Percentiles rank a stretch among this genome's conserved stretches.
phyloP scores from a whole-genome alignment of 2,113 vertebrate genomes.

The Eurystomus gularis region DNA sequence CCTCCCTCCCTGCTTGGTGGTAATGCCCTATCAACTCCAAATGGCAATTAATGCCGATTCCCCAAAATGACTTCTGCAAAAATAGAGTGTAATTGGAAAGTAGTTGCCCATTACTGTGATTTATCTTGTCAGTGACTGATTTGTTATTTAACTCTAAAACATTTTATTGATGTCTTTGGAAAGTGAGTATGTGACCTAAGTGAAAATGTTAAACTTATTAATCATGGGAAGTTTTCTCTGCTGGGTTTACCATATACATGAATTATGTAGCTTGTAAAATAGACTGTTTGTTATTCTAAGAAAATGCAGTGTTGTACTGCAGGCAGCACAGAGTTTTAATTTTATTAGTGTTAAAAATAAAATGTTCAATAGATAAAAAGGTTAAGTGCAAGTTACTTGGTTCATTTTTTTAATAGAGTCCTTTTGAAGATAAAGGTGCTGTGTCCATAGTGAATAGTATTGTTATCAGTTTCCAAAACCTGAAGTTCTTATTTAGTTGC shows the following conservation, averaged over 20 bases:
- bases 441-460: neutral
- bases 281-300: conserved; percentile 27
- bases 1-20: neutral
- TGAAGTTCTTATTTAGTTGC: neutral
- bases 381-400: conserved; percentile 22
- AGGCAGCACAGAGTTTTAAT: conserved; percentile 5
- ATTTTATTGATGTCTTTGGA: conserved; percentile 53
- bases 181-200: conserved; percentile 44
- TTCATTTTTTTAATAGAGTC: conserved; percentile 11
- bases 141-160: conserved; percentile 56
- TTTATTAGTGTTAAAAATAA: conserved; percentile 39
- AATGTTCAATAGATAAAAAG: conserved; percentile 24
- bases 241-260: conserved; percentile 18
- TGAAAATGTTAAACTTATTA: conserved; percentile 60
- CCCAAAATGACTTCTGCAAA: conserved; percentile 46
- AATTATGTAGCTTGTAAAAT: conserved; percentile 40
- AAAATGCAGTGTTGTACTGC: neutral
- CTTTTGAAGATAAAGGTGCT: neutral
- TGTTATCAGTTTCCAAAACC: neutral
- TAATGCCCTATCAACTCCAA: conserved; percentile 56
- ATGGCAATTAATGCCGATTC: conserved; percentile 38
- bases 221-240: conserved; percentile 26
- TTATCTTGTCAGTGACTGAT: conserved; percentile 51
- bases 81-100: conserved; percentile 55
- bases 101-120: conserved; percentile 51